Base-by-base conservation (phyloP, 1,140 invertebrate species). In the Drosophila bifasciata region DNA sequence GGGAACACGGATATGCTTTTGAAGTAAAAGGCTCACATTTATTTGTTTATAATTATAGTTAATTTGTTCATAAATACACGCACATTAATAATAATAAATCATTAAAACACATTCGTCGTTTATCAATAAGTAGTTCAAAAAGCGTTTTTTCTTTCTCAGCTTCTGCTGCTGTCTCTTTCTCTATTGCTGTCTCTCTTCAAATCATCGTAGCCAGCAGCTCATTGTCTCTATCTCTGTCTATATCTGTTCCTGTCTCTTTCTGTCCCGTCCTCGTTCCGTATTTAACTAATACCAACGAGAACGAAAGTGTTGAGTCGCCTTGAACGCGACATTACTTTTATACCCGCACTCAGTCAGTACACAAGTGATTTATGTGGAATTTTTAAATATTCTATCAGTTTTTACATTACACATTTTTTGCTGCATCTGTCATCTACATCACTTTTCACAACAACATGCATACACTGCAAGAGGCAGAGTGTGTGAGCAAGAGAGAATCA, bases 11-110 rank as follows among this genome's bases (percentile, higher is more conserved):
- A 44, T 52, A 63, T 70, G 77, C 81, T 85, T 77, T 85, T 48
- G 76, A 86, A 85, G 81, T 85, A 85, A 86, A 85, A 85, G 81
- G 83, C 81, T 86, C 81, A 81, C 77, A 74, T 85, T 85, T 85
- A 85, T 81, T 86, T 57, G 61, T 77, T 68, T 61, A 64, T 64
- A 80, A 85, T 77, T 70, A 80, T 80, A 76, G 53, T 77, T 77
- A 77, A 77, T 86, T 88, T 81, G 56, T 74, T 85, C 57, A 74
- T 85, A 74, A 85, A 86, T 86, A 85, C 81, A 86, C 81, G 78
- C 81, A 86, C 77, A 77, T 70, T 76, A 66, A 81, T 86, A 74
- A 74, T 59, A 56, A 73, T 74, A 74, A 81, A 81, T 77, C 63
- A 66, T 66, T 85, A 86, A 86, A 86, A 86, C 77, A 86, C 77